phyloP scores from a whole-genome alignment of 1,140 invertebrate species.

The Panagrolaimus sp. region DNA sequence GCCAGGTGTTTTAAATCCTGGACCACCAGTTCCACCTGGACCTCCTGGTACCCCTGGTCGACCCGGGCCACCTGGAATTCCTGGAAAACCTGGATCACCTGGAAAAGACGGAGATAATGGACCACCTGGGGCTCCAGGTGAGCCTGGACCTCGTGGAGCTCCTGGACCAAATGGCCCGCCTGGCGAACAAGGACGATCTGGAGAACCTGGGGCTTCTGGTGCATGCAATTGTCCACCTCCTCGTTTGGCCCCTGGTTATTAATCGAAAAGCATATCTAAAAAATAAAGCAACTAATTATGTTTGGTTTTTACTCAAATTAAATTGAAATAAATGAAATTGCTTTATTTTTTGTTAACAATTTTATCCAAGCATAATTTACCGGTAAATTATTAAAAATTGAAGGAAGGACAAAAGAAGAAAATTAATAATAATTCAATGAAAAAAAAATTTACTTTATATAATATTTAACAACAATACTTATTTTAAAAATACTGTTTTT shows the following conservation, averaged over 20 bases:
- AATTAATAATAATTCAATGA: too few relatives aligned
- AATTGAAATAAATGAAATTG: too few relatives aligned
- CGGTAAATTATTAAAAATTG: too few relatives aligned
- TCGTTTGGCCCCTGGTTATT: conserved; percentile 11
- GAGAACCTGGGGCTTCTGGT: conserved; percentile 14
- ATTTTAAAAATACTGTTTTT: too few relatives aligned
- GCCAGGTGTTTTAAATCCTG: conserved; percentile 53
- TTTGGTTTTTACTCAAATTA: too few relatives aligned
- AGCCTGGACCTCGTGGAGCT: conserved; percentile 29
- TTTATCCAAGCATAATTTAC: too few relatives aligned
- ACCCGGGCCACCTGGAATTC: conserved; percentile 43
- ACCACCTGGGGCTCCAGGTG: conserved; percentile 21
- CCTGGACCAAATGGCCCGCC: conserved; percentile 37
- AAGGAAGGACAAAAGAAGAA: too few relatives aligned
- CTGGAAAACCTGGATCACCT: conserved; percentile 42
- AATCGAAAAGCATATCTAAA: not conserved
- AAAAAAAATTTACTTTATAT: too few relatives aligned
- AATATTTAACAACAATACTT: too few relatives aligned
- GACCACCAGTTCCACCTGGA: conserved; percentile 47
- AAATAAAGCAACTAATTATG: too few relatives aligned
- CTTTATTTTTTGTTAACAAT: too few relatives aligned
- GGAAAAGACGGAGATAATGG: conserved; percentile 29
- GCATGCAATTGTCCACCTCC: not conserved
- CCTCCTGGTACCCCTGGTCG: conserved; percentile 34
- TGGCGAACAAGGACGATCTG: conserved; percentile 32